Percentiles rank a stretch among this genome's conserved stretches.
Evolutionary conservation across 1,140 invertebrate species (phyloP).

Genomic region (Planococcus citri): DNA sequence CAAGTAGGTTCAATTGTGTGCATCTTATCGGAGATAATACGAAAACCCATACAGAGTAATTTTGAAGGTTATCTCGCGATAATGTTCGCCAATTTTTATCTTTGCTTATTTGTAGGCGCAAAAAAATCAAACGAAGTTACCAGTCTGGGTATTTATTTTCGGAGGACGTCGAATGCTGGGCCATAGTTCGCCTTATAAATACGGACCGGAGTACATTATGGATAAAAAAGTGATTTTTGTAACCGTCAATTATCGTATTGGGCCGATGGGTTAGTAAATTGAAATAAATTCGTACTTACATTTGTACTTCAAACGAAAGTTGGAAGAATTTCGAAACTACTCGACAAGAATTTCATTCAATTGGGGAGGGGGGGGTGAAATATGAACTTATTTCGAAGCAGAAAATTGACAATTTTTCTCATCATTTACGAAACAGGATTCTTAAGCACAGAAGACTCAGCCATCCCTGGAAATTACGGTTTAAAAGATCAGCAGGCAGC

Average conservation of each 20-base stretch:
- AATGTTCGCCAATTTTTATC: too few relatives aligned
- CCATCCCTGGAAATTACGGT: slow-evolving; percentile 24
- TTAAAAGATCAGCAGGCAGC: slow-evolving; percentile 24
- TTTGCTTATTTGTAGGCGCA: neutral
- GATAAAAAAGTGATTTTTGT: slow-evolving; percentile 49
- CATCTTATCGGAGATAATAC: neutral
- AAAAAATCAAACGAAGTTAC: slow-evolving; percentile 22
- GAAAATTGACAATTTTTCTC: neutral
- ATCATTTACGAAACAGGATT: slow-evolving; percentile 22
- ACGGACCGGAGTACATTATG: slow-evolving; percentile 37
- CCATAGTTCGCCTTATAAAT: slow-evolving; percentile 32
- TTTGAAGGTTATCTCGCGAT: neutral
- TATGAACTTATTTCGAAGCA: too few relatives aligned
- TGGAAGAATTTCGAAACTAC: neutral
- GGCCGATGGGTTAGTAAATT: slow-evolving; percentile 31
- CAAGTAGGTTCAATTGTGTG: neutral
- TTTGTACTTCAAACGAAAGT: too few relatives aligned
- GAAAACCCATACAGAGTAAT: too few relatives aligned
- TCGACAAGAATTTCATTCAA: too few relatives aligned
- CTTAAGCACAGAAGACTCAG: slow-evolving; percentile 21
- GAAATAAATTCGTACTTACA: neutral
- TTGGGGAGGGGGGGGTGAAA: too few relatives aligned
- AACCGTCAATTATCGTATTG: slow-evolving; percentile 54
- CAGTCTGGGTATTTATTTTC: slow-evolving; percentile 41
- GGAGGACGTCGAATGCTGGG: slow-evolving; percentile 37